Evolutionary conservation across 2,888 invertebrate species (phyloP).

Genomic region (Molanna angustata): DNA sequence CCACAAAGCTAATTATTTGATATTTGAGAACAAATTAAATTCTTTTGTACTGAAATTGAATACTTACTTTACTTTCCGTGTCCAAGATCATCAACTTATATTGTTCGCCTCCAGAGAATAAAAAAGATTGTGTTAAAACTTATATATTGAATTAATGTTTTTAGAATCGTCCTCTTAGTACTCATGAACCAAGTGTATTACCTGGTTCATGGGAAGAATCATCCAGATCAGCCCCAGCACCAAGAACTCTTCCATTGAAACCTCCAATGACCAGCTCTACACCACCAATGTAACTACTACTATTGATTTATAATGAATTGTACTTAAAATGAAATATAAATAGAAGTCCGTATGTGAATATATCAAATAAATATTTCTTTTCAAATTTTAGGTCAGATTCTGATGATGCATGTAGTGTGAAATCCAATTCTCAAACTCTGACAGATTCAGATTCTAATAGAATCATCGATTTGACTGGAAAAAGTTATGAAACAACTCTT

Average conservation of each 20-base stretch:
- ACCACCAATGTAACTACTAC: constrained; percentile 33
- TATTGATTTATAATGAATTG: no score
- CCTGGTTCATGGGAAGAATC: constrained; percentile 67
- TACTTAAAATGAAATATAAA: no score
- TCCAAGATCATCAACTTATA: no score
- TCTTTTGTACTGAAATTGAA: background rate
- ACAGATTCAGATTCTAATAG: constrained; percentile 15
- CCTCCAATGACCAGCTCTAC: constrained; percentile 39
- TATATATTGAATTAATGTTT: constrained; percentile 14
- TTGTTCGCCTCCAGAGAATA: background rate
- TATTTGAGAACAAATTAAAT: no score
- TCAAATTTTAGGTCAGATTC: constrained; percentile 28
- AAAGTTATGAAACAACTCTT: constrained; percentile 69
- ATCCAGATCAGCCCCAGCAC: constrained; percentile 70
- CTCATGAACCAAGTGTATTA: constrained; percentile 41
- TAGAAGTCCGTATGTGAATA: no score
- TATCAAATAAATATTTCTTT: background rate
- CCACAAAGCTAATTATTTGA: background rate
- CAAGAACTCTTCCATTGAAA: constrained; percentile 63
- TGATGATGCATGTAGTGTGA: constrained; percentile 30
- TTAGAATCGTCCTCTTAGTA: constrained; percentile 29
- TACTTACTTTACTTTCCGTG: no score
- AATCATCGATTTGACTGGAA: constrained; percentile 50
- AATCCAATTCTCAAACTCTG: constrained; percentile 24
- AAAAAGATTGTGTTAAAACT: background rate